Percentiles rank a stretch among this genome's conserved stretches.
These are phyloP conservation scores for Pentalonia nigronervosa DNA, from an alignment of 1,140 invertebrate genomes.

Conservation along the genomic window DNA sequence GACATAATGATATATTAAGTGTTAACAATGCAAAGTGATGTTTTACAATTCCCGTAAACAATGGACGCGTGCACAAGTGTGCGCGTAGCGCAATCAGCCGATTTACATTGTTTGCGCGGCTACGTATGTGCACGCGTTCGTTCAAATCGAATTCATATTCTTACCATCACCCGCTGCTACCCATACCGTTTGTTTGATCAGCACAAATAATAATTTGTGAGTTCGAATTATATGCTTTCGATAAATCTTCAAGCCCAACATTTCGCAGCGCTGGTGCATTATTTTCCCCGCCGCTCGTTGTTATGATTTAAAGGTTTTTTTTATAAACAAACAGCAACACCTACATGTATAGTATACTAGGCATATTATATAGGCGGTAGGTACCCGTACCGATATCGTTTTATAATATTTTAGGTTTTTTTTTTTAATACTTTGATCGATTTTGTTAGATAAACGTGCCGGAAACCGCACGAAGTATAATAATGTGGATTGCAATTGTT, in stretches of 20 bases:
- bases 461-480: not conserved
- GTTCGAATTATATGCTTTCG: not conserved
- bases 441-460: not conserved
- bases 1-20: constrained; percentile 16
- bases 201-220: constrained; percentile 5
- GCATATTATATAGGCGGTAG: not conserved
- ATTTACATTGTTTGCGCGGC: not conserved
- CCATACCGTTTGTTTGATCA: not conserved
- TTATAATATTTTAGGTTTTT: not conserved
- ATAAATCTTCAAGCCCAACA: not conserved
- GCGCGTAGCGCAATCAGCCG: not conserved
- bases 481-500: not conserved
- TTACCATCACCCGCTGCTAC: not conserved
- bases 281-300: not conserved
- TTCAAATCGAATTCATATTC: constrained; percentile 4
- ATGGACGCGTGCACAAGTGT: not conserved
- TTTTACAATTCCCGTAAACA: constrained; percentile 42
- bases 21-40: constrained; percentile 25
- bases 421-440: not conserved
- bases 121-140: not conserved
- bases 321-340: no score
- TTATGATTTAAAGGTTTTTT: not conserved
- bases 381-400: not conserved
- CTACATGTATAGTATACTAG: not conserved
- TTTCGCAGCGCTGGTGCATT: not conserved